A percentile compares a stretch with the other conserved stretches of the same genome.
These are phyloP conservation scores for Balaenoptera acutorostrata DNA, from an alignment of 2,113 vertebrate species.

Conservation along the genomic window DNA sequence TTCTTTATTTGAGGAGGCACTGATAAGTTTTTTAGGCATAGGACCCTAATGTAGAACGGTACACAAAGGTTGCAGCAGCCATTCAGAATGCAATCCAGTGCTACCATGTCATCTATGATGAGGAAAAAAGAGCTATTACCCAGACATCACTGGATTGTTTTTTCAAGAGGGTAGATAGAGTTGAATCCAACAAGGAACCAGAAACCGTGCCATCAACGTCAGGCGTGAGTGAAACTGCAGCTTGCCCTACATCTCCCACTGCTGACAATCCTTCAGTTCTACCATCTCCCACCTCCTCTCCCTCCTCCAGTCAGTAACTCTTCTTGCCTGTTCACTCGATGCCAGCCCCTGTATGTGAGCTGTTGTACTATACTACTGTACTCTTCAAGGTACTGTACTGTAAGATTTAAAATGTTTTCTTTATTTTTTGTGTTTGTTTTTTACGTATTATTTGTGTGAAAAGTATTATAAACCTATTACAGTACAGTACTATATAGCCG, in stretches of 20 bases:
- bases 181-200: not conserved
- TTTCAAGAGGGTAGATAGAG: not conserved
- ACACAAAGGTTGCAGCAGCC: not conserved
- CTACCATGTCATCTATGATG: not conserved
- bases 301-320: not conserved
- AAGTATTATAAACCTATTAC: not conserved
- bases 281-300: not conserved
- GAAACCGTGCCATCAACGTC: not conserved
- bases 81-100: not conserved
- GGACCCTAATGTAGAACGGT: not conserved
- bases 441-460: not conserved
- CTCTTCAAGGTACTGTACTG: not conserved
- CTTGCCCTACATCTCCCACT: not conserved
- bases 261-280: not conserved
- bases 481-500: not conserved
- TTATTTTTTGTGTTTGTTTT: not conserved
- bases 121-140: not conserved
- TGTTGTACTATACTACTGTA: not conserved
- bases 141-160: not conserved
- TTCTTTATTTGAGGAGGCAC: not conserved
- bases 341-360: not conserved
- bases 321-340: not conserved
- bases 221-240: not conserved
- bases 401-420: not conserved
- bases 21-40: not conserved